Percentiles rank a stretch among this genome's conserved stretches.
phyloP scores from a whole-genome alignment of 2,797 vertebrate species.

The Holocentrus rufus region DNA sequence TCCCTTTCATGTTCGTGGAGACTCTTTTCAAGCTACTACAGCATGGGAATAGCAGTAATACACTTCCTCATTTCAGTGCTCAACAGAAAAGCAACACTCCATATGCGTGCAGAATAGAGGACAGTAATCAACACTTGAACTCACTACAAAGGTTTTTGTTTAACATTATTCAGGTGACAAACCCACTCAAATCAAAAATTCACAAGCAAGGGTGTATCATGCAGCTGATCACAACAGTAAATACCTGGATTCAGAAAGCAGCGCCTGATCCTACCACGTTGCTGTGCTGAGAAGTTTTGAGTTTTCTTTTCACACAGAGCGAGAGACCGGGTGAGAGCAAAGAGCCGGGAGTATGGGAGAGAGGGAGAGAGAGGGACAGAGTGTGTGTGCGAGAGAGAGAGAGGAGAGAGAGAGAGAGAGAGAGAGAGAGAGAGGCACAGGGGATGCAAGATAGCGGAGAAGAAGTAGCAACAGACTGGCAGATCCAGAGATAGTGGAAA shows the following conservation, averaged over 20 bases:
- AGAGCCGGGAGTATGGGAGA: slow-evolving; percentile 64
- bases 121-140: slow-evolving; percentile 10
- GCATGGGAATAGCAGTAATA: slow-evolving; percentile 42
- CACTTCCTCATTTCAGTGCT: slow-evolving; percentile 38
- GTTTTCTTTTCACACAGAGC: slow-evolving; percentile 67
- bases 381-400: slow-evolving; percentile 1
- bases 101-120: neutral
- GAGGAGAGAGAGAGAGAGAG: slow-evolving; percentile 49
- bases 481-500: slow-evolving; percentile 48
- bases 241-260: slow-evolving; percentile 76
- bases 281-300: slow-evolving; percentile 72
- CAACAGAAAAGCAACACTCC: slow-evolving; percentile 15
- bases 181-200: slow-evolving; percentile 14
- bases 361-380: slow-evolving; percentile 25
- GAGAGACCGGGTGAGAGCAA: slow-evolving; percentile 57
- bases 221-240: slow-evolving; percentile 49
- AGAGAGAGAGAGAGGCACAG: slow-evolving; percentile 55
- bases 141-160: neutral
- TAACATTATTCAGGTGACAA: slow-evolving; percentile 9
- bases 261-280: slow-evolving; percentile 70
- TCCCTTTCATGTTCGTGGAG: slow-evolving; percentile 58
- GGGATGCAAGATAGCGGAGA: slow-evolving; percentile 40
- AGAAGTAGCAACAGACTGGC: slow-evolving; percentile 44
- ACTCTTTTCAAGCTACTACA: slow-evolving; percentile 54
- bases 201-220: slow-evolving; percentile 21